These are phyloP conservation scores for Gortyna flavago DNA, from an alignment of 2,888 invertebrate genomes.

Conservation along the genomic window DNA sequence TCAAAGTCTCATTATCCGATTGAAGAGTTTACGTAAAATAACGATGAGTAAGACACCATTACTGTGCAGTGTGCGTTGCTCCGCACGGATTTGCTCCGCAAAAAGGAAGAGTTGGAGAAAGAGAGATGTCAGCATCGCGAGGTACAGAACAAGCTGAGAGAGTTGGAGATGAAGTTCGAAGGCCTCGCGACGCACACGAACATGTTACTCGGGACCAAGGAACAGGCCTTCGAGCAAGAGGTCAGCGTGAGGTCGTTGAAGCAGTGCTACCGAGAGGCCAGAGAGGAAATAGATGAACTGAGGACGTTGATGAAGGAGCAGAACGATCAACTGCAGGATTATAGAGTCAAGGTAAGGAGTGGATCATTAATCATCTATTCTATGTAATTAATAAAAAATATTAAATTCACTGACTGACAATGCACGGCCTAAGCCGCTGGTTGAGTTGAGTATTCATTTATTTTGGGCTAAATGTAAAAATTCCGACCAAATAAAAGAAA, in stretches of 20 bases:
- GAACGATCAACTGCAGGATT: constrained; percentile 92
- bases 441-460: neutral
- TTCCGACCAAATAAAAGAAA: neutral
- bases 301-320: constrained; percentile 91
- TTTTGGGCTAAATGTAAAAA: neutral
- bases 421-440: neutral
- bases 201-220: constrained; percentile 89
- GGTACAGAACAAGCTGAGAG: constrained; percentile 80
- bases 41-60: neutral
- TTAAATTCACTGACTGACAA: neutral
- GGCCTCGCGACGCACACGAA: constrained; percentile 82
- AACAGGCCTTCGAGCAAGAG: constrained; percentile 91
- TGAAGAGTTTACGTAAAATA: neutral
- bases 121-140: constrained; percentile 90
- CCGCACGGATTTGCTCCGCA: constrained; percentile 80
- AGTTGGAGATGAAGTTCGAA: constrained; percentile 84
- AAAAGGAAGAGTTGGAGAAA: constrained; percentile 90
- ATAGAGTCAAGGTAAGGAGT: constrained; percentile 90
- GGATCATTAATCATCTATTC: neutral
- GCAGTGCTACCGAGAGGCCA: constrained; percentile 91
- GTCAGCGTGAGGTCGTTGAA: constrained; percentile 83
- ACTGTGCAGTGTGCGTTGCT: constrained; percentile 83
- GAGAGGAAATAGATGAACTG: constrained; percentile 90
- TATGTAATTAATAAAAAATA: neutral
- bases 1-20: neutral